Evolutionary conservation across 2,888 invertebrate species (phyloP).

Genomic region (Vandiemenella viatica): DNA sequence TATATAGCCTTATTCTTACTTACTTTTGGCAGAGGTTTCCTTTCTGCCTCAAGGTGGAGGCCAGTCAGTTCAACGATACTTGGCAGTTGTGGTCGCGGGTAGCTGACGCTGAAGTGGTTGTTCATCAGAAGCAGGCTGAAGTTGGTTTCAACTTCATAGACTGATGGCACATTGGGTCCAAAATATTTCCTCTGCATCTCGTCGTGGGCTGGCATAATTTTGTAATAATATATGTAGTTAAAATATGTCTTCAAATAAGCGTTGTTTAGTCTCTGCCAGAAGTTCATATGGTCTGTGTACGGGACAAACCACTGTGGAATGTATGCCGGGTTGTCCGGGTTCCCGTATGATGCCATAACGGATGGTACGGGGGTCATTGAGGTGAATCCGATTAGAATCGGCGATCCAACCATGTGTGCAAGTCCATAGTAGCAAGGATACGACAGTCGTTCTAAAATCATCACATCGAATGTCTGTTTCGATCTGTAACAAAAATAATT

Average conservation of each 20-base stretch:
- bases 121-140: constrained; percentile 15
- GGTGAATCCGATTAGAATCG: constrained; percentile 33
- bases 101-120: constrained; percentile 2
- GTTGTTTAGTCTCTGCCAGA: constrained; percentile 20
- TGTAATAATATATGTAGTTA: background rate
- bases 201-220: background rate
- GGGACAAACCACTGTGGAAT: constrained; percentile 23
- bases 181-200: background rate
- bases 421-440: background rate
- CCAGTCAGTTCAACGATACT: background rate
- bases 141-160: constrained; percentile 10
- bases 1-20: too few relatives aligned
- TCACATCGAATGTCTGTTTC: constrained; percentile 33
- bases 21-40: background rate
- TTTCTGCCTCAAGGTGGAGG: background rate
- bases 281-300: constrained; percentile 19
- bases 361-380: constrained; percentile 22
- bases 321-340: constrained; percentile 24
- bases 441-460: constrained; percentile 37
- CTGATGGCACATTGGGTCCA: background rate
- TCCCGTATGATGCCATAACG: constrained; percentile 22
- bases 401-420: constrained; percentile 19
- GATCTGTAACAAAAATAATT: background rate
- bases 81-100: background rate
- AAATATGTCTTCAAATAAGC: background rate